Evolutionary conservation across 2,797 vertebrate species (phyloP), one percentile per base, ranked within the genome.

Genomic region (Ataeniobius toweri): DNA sequence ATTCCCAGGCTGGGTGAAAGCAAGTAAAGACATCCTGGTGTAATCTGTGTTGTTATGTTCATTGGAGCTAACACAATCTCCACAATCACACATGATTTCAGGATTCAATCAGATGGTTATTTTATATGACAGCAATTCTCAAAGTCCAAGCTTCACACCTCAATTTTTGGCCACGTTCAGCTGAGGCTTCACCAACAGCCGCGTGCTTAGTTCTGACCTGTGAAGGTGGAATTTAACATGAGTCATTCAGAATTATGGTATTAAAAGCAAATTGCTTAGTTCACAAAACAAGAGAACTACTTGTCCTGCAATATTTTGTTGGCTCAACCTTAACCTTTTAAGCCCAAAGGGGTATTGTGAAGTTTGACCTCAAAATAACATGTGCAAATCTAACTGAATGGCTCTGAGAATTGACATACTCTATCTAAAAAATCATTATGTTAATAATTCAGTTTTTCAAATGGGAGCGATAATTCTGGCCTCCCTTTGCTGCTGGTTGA

Each of bases 31-130:
- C 74, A 68, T 72, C 12, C 48, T 65, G 67, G 85, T 83, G 71
- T 88, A 83, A 78, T 58, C 68, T n/a, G 48, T 76, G 86, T 77
- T 72, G 72, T 87, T 84, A 81, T 83, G 80, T 85, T 89, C 82
- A 88, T 90, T 90, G 88, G 79, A 88, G 86, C 89, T 78, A 77
- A 78, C 78, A 76, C 76, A 73, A 83, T 73, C 80, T 84, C 79
- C 88, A 80, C 89, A 88, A 87, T 83, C 81, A 85, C 86, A 87
- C 83, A 86, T 85, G 78, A 79, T 79, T 77, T 88, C 46, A 13
- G 78, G 73, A 85, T 86, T 83, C 80, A 81, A 84, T 80, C 80
- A 84, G 75, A 80, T 82, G 74, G 31, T 82, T 85, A 70, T 44
- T 74, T 28, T 44, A 75, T 83, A 85, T 88, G 84, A 81, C 90